These are phyloP conservation scores for zebrafish (Danio rerio) DNA, from an alignment of 2,113 vertebrate species.

Conservation along the genomic window GRCz12tu NC_133188.1:1656001-1656500, in stretches of 20 bases:
- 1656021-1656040: background rate
- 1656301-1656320: conserved; percentile 27
- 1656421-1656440: conserved; percentile 71
- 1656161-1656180: conserved; percentile 27
- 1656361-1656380: conserved; percentile 51
- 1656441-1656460: background rate
- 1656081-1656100: conserved; percentile 10
- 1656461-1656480: background rate
- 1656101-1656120: background rate
- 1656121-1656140: conserved; percentile 2
- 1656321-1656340: conserved; percentile 1
- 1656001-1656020: conserved; percentile 27
- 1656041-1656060: background rate
- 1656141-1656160: conserved; percentile 20
- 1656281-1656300: conserved; percentile 20
- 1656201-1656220: conserved; percentile 18
- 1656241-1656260: conserved; percentile 24
- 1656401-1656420: conserved; percentile 69
- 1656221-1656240: conserved; percentile 34
- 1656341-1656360: background rate
- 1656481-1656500: background rate
- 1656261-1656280: conserved; percentile 11
- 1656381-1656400: conserved; percentile 68
- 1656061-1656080: conserved; percentile 4
- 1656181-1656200: conserved; percentile 22